These are phyloP conservation scores for Panthera uncia DNA, from an alignment of 2,113 vertebrate species.

Conservation along the genomic window DNA sequence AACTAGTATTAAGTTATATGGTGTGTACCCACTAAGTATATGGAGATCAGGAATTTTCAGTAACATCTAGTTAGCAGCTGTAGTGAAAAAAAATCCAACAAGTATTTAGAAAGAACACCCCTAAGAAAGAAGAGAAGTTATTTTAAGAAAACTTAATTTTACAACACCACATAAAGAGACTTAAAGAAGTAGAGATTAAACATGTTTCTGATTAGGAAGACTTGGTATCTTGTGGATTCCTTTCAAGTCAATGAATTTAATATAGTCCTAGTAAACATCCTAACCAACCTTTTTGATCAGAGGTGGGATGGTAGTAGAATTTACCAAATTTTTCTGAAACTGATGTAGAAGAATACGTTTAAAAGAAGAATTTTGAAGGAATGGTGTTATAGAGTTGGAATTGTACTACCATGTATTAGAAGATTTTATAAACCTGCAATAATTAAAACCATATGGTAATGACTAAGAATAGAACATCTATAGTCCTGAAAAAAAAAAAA, in stretches of 20 bases:
- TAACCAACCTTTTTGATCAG: neutral
- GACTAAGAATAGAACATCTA: neutral
- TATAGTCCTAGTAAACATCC: neutral
- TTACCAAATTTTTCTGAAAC: slow-evolving; percentile 34
- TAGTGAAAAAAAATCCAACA: neutral
- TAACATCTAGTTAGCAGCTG: neutral
- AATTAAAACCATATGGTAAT: neutral
- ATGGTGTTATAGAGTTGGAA: neutral
- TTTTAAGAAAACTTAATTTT: slow-evolving; percentile 2
- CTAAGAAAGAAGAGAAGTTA: neutral
- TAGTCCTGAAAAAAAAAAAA: neutral
- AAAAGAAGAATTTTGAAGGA: neutral
- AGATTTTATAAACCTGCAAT: neutral
- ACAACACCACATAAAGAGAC: neutral
- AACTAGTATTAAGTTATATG: neutral
- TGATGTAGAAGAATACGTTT: neutral
- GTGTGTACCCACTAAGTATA: neutral
- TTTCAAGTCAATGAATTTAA: neutral
- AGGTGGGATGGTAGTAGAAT: neutral
- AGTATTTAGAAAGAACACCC: neutral
- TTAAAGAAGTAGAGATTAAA: neutral
- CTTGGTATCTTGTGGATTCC: neutral
- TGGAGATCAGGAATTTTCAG: neutral
- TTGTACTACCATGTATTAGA: neutral
- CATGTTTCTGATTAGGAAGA: neutral